phyloP scores from a whole-genome alignment of 2,113 vertebrate species.

The Chinchilla lanigera region DNA sequence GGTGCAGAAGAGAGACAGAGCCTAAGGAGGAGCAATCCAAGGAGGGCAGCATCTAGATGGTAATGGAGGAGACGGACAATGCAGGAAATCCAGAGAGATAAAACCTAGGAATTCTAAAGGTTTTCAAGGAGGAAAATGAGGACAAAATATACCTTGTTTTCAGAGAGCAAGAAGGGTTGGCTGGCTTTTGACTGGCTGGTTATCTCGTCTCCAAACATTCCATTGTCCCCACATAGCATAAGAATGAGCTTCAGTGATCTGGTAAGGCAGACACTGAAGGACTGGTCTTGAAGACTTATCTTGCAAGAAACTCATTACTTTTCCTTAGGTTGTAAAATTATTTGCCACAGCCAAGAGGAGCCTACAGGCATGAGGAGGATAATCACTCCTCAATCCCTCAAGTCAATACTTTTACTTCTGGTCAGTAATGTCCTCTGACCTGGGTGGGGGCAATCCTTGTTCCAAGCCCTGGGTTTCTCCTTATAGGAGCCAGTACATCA shows the following conservation, averaged over 20 bases:
- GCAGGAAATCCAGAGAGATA: not conserved
- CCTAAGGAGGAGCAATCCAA: not conserved
- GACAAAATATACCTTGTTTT: not conserved
- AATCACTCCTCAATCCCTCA: rapidly evolving
- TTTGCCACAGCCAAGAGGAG: not conserved
- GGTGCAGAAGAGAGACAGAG: not conserved
- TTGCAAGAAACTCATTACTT: not conserved
- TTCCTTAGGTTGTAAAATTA: not conserved
- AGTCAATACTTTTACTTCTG: not conserved
- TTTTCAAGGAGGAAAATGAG: not conserved
- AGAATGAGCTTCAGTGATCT: not conserved
- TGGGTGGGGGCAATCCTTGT: not conserved
- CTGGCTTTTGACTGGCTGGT: not conserved
- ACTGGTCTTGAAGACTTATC: not conserved
- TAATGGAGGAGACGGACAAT: not conserved
- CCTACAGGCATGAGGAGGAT: not conserved
- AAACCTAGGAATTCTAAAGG: not conserved
- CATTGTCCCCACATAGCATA: not conserved
- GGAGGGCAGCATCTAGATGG: not conserved
- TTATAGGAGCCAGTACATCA: not conserved
- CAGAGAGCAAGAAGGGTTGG: not conserved
- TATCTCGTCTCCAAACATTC: not conserved
- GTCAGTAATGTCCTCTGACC: not conserved
- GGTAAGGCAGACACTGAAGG: rapidly evolving
- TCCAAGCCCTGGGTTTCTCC: not conserved